phyloP scores from a whole-genome alignment of 1,140 invertebrate species.

The Drosophila nasuta region DNA sequence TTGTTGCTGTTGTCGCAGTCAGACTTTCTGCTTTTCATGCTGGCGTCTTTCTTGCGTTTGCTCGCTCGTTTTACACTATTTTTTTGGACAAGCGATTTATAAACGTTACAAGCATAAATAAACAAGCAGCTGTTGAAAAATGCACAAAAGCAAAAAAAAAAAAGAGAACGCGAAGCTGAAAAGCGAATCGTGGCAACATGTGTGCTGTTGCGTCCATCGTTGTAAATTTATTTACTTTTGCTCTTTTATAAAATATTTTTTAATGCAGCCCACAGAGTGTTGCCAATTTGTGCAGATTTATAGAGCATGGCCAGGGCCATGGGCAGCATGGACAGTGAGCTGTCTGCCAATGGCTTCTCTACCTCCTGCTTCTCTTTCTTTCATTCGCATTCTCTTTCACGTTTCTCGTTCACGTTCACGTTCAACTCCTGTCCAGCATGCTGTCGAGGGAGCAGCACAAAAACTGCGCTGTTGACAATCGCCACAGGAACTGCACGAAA shows the following conservation, averaged over 20 bases:
- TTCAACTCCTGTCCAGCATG: slow-evolving; percentile 2
- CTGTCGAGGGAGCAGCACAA: slow-evolving; percentile 29
- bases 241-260: slow-evolving; percentile 81
- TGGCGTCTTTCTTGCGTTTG: slow-evolving; percentile 10
- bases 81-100: slow-evolving; percentile 74
- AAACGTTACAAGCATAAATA: slow-evolving; percentile 83
- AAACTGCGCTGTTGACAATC: slow-evolving; percentile 74
- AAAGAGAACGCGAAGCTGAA: slow-evolving; percentile 26
- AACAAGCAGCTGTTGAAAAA: slow-evolving; percentile 71
- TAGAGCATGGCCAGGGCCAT: slow-evolving; percentile 51
- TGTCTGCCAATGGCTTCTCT: slow-evolving; percentile 3
- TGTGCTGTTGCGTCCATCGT: slow-evolving; percentile 39
- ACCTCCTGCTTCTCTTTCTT: background rate
- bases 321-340: background rate
- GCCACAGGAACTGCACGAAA: slow-evolving; percentile 70
- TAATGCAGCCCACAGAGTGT: slow-evolving; percentile 78
- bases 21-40: slow-evolving; percentile 21
- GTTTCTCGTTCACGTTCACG: background rate
- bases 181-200: slow-evolving; percentile 59
- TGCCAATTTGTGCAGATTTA: slow-evolving; percentile 83
- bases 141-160: slow-evolving; percentile 26
- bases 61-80: slow-evolving; percentile 12
- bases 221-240: slow-evolving; percentile 82
- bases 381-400: too few species aligned
- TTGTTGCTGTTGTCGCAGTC: slow-evolving; percentile 14